Base-by-base conservation (phyloP, 2,888 invertebrate species). In the Eristalis pertinax region DNA sequence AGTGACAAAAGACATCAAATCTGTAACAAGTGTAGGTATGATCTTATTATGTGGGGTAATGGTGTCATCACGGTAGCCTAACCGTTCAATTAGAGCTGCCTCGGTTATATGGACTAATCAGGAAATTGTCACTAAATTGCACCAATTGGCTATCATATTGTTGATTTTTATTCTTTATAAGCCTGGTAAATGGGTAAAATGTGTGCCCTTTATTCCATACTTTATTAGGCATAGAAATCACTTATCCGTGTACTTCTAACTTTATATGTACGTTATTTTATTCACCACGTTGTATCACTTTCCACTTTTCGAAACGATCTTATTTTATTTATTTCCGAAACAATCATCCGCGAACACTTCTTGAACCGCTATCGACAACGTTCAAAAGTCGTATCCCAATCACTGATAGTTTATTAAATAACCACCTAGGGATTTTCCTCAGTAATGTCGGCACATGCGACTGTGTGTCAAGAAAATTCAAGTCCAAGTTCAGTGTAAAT, bases 401-500 rank as follows among this genome's bases (percentile, higher is more conserved):
- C 56, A 70, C 50, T 56, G 64, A 58, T 19, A 68, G n/a, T 69
- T 62, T 35, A 24, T 67, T 35, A 11, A 41, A 43, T 26, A 75
- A 63, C 24, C 26, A 72, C 58, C 22, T 24, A 72, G 69, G 63
- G 38, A 70, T 75, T 65, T 75, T 70, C 11, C 50, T 41, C 65
- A 84, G 8, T 65, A 7, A 32, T 8, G 62, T 68, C 38, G 72
- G 32, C 72, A 67, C 67, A 50, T 67, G 67, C 41, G 35, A 38
- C 38, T 73, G 43, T 64, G 32, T 29, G 32, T 60, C 19, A 69
- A 11, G 38, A 68, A 81, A 75, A 60, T 58, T 73, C 76, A 81
- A 72, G 77, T 72, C 67, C 85, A 85, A 85, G 85, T 76, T 85
- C 81, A 85, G 58, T 81, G 81, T 68, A 69, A 70, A 26, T 38